Conservation (phyloP, 2,113 vertebrate genomes). For the Ammodytes marinus region DNA sequence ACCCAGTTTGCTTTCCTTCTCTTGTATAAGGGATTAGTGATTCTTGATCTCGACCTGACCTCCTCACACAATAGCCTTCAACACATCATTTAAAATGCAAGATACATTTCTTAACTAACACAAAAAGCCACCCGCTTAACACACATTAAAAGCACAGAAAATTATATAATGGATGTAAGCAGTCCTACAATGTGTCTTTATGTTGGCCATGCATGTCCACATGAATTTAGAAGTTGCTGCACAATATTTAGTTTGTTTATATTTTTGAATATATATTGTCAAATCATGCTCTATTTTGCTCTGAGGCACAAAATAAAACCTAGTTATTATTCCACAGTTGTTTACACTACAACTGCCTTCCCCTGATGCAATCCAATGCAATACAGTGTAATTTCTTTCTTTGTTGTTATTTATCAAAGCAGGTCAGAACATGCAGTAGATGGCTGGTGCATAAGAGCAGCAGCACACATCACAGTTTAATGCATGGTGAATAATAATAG, state of each 20-base stretch:
- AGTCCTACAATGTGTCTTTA: not conserved
- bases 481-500: not conserved
- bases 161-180: no score
- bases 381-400: no score
- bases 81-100: not conserved
- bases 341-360: no score
- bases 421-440: not conserved
- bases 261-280: no score
- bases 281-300: no score
- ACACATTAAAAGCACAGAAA: not conserved
- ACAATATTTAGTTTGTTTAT: no score
- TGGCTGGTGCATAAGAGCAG: no score
- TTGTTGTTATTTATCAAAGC: no score
- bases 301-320: no score
- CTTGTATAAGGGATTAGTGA: conserved; percentile 79
- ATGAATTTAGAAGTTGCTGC: not conserved
- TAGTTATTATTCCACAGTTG: no score
- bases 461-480: no score
- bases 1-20: conserved; percentile 52
- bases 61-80: not conserved
- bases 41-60: conserved; percentile 64
- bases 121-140: not conserved
- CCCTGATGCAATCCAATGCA: no score
- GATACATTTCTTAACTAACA: not conserved
- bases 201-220: not conserved